These are phyloP conservation scores for Rugalucina vietnamica DNA, from an alignment of 2,888 invertebrate species.

Conservation along the genomic window DNA sequence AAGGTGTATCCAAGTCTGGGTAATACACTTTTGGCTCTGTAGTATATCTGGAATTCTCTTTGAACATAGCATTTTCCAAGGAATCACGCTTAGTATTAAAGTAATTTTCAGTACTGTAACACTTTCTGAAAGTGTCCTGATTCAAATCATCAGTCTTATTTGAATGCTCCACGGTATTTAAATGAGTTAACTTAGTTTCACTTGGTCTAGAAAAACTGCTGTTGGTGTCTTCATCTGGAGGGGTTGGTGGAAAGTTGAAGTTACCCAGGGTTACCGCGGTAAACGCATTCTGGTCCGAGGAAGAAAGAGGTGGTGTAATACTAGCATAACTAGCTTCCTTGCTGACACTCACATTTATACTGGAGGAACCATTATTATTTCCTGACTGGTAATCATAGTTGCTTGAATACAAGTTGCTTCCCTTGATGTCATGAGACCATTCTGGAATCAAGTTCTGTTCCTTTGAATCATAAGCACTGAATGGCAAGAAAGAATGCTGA, in stretches of 20 bases:
- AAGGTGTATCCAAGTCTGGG: not conserved
- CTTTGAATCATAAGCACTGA: not conserved
- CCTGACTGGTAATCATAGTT: not conserved
- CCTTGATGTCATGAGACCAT: not conserved
- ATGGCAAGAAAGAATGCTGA: not conserved
- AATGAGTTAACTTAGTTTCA: not conserved
- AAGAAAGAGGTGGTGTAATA: not conserved
- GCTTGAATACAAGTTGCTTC: not conserved
- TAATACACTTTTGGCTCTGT: not conserved
- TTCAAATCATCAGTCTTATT: not conserved
- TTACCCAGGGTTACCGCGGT: not conserved
- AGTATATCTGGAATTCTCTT: not conserved
- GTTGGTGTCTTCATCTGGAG: not conserved
- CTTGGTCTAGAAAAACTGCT: not conserved
- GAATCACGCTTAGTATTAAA: too few species aligned
- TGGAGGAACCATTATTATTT: not conserved
- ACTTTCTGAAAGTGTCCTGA: not conserved
- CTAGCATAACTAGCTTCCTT: not conserved
- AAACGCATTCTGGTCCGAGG: not conserved
- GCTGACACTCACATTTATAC: not conserved
- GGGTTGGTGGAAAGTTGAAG: not conserved
- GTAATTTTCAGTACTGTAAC: not conserved
- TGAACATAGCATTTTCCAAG: not conserved
- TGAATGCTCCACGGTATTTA: not conserved
- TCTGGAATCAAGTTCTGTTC: not conserved